These are phyloP conservation scores for Sinodicranocentrus sp. DNA, from an alignment of 2,888 invertebrate genomes.

Conservation along the genomic window DNA sequence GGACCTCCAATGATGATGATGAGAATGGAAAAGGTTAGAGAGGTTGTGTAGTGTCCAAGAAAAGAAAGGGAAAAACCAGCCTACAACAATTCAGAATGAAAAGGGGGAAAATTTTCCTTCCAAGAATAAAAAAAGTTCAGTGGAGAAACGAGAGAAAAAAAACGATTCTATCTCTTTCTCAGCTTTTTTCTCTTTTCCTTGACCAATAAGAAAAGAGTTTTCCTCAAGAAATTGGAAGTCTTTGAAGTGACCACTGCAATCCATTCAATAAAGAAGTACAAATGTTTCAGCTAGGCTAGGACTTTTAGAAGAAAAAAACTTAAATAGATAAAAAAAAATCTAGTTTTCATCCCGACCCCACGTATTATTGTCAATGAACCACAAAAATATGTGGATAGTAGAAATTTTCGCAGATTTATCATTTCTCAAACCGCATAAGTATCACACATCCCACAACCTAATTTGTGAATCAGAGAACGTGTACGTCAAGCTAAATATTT, in stretches of 20 bases:
- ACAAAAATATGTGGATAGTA: too few species aligned
- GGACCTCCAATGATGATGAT: slow-evolving; percentile 25
- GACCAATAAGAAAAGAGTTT: background rate
- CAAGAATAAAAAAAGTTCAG: background rate
- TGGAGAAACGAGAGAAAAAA: background rate
- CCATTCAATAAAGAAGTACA: slow-evolving; percentile 30
- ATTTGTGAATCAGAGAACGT: too few species aligned
- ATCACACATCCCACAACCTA: too few species aligned
- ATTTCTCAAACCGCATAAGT: too few species aligned
- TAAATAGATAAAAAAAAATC: too few species aligned
- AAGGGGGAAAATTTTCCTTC: background rate
- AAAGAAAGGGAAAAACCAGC: background rate
- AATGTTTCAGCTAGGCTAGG: slow-evolving; percentile 59
- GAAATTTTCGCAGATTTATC: too few species aligned
- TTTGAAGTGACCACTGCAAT: slow-evolving; percentile 5
- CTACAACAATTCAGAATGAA: slow-evolving; percentile 12
- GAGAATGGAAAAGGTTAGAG: slow-evolving; percentile 29
- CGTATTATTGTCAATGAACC: too few species aligned
- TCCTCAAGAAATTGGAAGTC: slow-evolving; percentile 23
- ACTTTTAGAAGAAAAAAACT: too few species aligned
- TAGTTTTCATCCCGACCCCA: too few species aligned
- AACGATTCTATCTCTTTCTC: background rate
- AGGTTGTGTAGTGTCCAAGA: slow-evolving; percentile 32
- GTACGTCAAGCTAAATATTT: background rate
- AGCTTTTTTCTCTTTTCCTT: slow-evolving; percentile 22